phyloP scores from a whole-genome alignment of 2,113 vertebrate genomes.

The Sceloporus undulatus region DNA sequence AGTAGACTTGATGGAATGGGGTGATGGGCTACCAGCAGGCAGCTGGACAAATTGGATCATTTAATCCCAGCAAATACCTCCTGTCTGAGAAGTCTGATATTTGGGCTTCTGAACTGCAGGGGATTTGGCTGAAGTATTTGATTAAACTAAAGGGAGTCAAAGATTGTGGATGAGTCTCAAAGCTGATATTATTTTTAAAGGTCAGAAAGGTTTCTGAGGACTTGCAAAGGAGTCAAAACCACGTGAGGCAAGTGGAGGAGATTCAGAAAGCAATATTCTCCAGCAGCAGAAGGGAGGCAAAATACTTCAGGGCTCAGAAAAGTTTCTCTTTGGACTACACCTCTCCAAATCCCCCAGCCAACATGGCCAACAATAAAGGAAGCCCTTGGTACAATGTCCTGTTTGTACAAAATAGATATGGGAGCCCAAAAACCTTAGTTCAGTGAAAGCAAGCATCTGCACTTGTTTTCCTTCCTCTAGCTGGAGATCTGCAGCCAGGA shows the following conservation, averaged over 20 bases:
- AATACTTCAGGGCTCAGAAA: background rate
- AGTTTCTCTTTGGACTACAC: too few relatives aligned
- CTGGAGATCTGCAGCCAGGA: too few relatives aligned
- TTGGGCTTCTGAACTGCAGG: slow-evolving; percentile 44
- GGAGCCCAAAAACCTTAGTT: background rate
- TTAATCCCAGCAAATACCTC: slow-evolving; percentile 47
- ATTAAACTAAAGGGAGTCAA: slow-evolving; percentile 33
- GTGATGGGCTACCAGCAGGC: slow-evolving; percentile 38
- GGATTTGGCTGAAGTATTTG: slow-evolving; percentile 31
- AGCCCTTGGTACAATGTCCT: background rate
- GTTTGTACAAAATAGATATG: background rate
- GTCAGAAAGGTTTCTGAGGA: slow-evolving; percentile 46
- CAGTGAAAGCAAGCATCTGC: background rate
- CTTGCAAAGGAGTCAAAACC: background rate
- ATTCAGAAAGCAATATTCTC: background rate
- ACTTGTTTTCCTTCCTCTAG: too few relatives aligned
- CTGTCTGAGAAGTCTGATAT: slow-evolving; percentile 39
- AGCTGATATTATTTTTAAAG: slow-evolving; percentile 48
- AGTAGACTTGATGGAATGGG: slow-evolving; percentile 17
- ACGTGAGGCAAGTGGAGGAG: background rate
- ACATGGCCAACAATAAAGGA: background rate
- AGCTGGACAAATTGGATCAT: slow-evolving; percentile 48
- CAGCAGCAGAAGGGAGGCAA: background rate
- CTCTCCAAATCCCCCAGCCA: too few relatives aligned
- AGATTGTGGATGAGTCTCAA: slow-evolving; percentile 46